Conservation (phyloP, 2,113 vertebrate species). For the Lepisosteus oculatus region DNA sequence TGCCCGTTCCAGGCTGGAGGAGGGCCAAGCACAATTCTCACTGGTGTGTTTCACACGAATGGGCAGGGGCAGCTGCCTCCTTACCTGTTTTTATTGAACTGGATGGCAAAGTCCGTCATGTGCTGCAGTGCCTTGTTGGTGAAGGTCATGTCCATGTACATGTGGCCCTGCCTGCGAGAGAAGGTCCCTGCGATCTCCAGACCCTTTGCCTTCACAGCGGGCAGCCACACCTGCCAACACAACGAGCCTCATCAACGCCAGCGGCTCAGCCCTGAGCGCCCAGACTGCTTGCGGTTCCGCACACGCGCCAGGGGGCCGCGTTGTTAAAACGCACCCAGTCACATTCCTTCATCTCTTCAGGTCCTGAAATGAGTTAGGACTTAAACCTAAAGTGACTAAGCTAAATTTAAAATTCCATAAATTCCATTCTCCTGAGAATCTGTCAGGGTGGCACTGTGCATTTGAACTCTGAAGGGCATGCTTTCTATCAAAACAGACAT, state of each 20-base stretch:
- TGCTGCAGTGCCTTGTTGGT: slow-evolving; percentile 97
- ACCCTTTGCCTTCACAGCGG: slow-evolving; percentile 95
- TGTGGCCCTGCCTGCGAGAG: slow-evolving; percentile 92
- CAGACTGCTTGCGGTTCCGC: no score
- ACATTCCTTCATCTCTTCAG: background rate
- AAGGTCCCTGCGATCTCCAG: slow-evolving; percentile 94
- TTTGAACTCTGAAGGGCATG: background rate
- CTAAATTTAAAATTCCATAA: no score
- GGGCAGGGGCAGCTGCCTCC: slow-evolving; percentile 8
- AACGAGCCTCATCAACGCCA: background rate
- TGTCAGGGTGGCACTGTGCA: background rate
- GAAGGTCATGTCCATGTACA: slow-evolving; percentile 98
- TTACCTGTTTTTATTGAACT: slow-evolving; percentile 99
- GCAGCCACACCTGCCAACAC: slow-evolving; percentile 85
- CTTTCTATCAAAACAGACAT: background rate
- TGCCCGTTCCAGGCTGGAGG: background rate
- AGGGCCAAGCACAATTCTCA: background rate
- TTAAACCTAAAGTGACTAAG: no score
- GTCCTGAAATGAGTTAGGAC: background rate
- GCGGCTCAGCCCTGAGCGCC: no score
- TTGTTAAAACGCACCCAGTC: background rate
- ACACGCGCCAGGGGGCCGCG: no score
- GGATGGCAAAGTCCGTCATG: slow-evolving; percentile 97
- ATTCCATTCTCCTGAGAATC: no score
- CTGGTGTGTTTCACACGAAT: background rate